These are phyloP conservation scores for Lordiphosa collinella DNA, from an alignment of 1,140 invertebrate genomes.

Conservation along the genomic window DNA sequence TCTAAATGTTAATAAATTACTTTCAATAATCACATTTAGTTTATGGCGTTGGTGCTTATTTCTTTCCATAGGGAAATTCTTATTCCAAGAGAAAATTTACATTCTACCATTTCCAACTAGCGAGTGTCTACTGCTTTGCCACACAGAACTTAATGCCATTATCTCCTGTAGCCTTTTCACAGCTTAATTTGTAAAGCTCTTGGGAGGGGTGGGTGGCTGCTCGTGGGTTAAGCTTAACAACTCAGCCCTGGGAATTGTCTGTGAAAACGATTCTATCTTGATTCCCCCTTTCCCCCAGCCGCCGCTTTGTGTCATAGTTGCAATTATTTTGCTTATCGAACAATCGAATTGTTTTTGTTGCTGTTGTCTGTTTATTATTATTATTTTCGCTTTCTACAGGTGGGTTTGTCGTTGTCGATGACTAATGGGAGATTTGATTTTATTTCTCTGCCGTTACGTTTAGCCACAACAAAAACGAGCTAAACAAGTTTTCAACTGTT, in stretches of 20 bases:
- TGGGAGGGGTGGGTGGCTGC: neutral
- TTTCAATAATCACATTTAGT: neutral
- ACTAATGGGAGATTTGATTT: conserved; percentile 48
- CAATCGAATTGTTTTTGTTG: neutral
- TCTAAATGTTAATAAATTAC: no score
- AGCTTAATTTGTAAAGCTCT: conserved; percentile 11
- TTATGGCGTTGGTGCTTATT: neutral
- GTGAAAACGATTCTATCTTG: conserved; percentile 7
- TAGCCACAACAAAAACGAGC: conserved; percentile 14
- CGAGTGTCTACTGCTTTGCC: neutral
- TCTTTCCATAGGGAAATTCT: no score
- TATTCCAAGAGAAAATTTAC: no score
- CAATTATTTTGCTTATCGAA: conserved; percentile 12
- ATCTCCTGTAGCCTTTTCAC: conserved; percentile 11
- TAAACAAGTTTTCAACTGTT: conserved; percentile 61
- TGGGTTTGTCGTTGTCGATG: conserved; percentile 41
- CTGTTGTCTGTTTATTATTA: conserved; percentile 9
- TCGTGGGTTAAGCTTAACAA: conserved; percentile 1
- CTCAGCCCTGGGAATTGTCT: conserved; percentile 6
- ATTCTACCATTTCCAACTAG: neutral
- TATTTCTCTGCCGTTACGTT: conserved; percentile 22
- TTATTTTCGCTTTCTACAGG: conserved; percentile 11
- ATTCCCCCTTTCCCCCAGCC: neutral
- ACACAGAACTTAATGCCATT: conserved; percentile 2
- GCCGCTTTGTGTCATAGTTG: conserved; percentile 1